phyloP scores from a whole-genome alignment of 2,888 invertebrate species.

The Acanthosepion lycidas region DNA sequence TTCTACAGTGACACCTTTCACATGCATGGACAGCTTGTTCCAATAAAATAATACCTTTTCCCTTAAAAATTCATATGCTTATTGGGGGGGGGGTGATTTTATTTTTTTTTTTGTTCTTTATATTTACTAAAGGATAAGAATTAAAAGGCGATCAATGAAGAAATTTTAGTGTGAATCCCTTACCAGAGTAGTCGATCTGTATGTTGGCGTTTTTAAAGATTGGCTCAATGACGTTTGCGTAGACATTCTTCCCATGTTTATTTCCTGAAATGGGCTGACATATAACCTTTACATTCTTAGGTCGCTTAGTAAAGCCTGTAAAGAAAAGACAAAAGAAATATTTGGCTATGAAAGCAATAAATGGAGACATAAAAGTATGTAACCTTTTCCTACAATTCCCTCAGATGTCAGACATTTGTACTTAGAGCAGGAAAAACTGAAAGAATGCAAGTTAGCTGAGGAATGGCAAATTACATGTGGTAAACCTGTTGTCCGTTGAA shows the following conservation, averaged over 20 bases:
- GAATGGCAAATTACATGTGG: neutral
- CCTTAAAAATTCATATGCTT: too few species aligned
- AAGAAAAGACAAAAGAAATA: slow-evolving; percentile 24
- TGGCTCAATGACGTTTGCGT: slow-evolving; percentile 62
- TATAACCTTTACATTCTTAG: slow-evolving; percentile 66
- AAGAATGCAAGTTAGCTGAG: neutral
- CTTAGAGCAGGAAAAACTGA: neutral
- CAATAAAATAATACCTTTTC: too few species aligned
- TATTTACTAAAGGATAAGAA: neutral
- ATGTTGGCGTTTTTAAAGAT: slow-evolving; percentile 65
- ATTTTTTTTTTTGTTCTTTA: too few species aligned
- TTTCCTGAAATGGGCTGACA: slow-evolving; percentile 67
- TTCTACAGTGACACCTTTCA: too few species aligned
- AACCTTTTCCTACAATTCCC: neutral
- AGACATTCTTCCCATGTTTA: slow-evolving; percentile 59
- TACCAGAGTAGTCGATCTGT: slow-evolving; percentile 65
- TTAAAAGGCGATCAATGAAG: neutral
- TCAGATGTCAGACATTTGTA: neutral
- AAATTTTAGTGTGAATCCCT: slow-evolving; percentile 40
- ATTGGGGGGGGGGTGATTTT: too few species aligned
- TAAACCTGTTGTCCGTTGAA: too few species aligned
- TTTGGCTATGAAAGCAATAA: neutral
- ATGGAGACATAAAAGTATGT: neutral
- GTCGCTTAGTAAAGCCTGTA: slow-evolving; percentile 60
- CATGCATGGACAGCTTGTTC: too few species aligned